phyloP scores from a whole-genome alignment of 2,888 invertebrate species.

The Leucoptera coffeella region DNA sequence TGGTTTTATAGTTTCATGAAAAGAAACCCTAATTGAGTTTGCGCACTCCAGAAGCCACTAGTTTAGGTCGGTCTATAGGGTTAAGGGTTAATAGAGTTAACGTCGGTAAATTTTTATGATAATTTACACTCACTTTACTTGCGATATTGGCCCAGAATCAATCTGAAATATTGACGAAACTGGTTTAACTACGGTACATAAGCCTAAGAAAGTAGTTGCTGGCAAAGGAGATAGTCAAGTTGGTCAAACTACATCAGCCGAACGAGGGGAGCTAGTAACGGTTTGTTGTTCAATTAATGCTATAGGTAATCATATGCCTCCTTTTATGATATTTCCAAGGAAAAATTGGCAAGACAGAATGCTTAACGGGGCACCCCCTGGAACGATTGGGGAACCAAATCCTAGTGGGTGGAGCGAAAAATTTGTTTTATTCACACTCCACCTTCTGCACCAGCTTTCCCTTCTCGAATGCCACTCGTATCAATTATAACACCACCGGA shows the following conservation, averaged over 20 bases:
- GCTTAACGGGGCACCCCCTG: conserved; percentile 15
- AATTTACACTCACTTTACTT: not conserved
- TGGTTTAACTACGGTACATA: conserved; percentile 20
- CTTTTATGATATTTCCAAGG: conserved; percentile 17
- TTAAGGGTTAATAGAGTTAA: conserved; percentile 6
- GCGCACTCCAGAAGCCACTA: conserved; percentile 8
- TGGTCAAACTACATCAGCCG: conserved; percentile 16
- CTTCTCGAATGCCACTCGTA: too few species aligned
- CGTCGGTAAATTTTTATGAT: conserved; percentile 8
- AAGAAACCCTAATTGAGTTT: conserved; percentile 4
- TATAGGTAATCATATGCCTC: conserved; percentile 12
- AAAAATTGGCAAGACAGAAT: conserved; percentile 13
- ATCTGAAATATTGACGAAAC: conserved; percentile 24
- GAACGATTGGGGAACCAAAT: conserved; percentile 13
- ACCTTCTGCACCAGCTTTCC: too few species aligned
- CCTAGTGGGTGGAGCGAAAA: conserved; percentile 15
- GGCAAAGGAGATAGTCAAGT: conserved; percentile 20
- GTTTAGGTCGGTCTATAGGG: conserved; percentile 6
- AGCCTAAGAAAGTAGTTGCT: conserved; percentile 10
- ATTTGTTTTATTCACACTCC: too few species aligned
- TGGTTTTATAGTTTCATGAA: conserved; percentile 5
- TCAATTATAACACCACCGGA: too few species aligned
- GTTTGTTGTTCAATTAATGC: conserved; percentile 14
- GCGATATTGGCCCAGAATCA: conserved; percentile 9
- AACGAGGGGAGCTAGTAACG: conserved; percentile 17